phyloP scores from a whole-genome alignment of 2,797 vertebrate genomes.

The Miichthys miiuy region DNA sequence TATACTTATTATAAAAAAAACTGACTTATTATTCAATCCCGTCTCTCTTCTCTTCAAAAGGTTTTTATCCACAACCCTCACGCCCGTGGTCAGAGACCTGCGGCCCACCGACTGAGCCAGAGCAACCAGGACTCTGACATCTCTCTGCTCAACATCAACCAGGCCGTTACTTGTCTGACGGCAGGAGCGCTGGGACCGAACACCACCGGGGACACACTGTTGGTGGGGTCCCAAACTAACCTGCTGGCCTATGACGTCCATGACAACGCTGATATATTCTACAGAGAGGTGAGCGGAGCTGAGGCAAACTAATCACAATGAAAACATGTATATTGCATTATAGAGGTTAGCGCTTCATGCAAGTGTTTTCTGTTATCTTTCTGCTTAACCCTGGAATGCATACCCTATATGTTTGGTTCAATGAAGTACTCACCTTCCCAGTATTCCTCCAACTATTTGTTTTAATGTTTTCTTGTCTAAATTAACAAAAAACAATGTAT shows the following conservation, averaged over 20 bases:
- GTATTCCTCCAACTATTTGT: neutral
- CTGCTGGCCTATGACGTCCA: slow-evolving; percentile 97
- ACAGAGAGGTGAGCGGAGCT: slow-evolving; percentile 89
- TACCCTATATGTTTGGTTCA: neutral
- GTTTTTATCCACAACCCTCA: slow-evolving; percentile 99
- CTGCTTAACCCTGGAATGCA: neutral
- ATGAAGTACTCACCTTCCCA: neutral
- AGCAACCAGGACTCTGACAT: slow-evolving; percentile 92
- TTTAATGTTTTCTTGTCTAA: neutral
- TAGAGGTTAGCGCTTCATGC: neutral
- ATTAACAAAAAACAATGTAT: neutral
- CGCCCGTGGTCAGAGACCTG: slow-evolving; percentile 85
- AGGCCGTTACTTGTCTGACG: slow-evolving; percentile 93
- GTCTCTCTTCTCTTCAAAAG: slow-evolving; percentile 69
- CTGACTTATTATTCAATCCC: no score
- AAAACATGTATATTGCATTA: neutral
- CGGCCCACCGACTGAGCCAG: slow-evolving; percentile 87
- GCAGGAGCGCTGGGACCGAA: slow-evolving; percentile 89
- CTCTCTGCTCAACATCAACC: slow-evolving; percentile 97
- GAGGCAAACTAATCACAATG: neutral
- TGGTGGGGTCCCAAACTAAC: slow-evolving; percentile 96
- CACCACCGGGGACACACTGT: slow-evolving; percentile 88
- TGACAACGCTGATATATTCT: slow-evolving; percentile 96
- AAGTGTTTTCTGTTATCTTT: neutral
- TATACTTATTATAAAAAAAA: no score